Evolutionary conservation across 2,888 invertebrate species (phyloP).

Genomic region (Pimpla rufipes): DNA sequence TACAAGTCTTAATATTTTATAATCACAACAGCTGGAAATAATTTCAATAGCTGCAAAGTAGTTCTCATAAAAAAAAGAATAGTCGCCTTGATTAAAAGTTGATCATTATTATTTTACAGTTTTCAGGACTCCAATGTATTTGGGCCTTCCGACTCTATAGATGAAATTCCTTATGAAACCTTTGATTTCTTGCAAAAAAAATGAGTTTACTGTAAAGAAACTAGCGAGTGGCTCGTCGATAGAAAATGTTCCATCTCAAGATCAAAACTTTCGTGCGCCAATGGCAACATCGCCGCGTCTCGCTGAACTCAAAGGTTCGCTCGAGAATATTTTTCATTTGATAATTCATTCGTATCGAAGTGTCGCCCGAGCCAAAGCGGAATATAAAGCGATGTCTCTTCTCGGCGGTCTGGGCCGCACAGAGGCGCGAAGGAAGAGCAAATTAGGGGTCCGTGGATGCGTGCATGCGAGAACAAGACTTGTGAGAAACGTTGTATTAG

Average conservation of each 20-base stretch:
- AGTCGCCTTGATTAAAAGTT: too few species aligned
- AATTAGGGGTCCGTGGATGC: conserved; percentile 52
- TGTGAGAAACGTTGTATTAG: conserved; percentile 63
- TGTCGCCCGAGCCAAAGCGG: conserved; percentile 45
- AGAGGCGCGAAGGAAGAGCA: conserved; percentile 50
- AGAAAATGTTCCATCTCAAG: background rate
- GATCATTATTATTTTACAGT: too few species aligned
- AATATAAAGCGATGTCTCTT: conserved; percentile 54
- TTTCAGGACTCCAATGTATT: too few species aligned
- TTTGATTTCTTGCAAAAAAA: too few species aligned
- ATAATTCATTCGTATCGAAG: conserved; percentile 28
- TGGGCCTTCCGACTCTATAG: too few species aligned
- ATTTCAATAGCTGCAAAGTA: too few species aligned
- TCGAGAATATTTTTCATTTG: background rate
- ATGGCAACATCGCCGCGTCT: background rate
- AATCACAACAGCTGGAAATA: too few species aligned
- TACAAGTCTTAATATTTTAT: too few species aligned
- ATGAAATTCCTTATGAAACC: too few species aligned
- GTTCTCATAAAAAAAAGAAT: too few species aligned
- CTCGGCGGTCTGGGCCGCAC: conserved; percentile 9
- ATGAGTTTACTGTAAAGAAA: too few species aligned
- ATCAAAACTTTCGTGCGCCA: background rate
- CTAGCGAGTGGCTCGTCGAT: background rate
- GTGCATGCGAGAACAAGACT: conserved; percentile 35
- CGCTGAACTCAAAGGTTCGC: background rate